phyloP scores from a whole-genome alignment of 2,888 invertebrate genomes.

The Conops quadrifasciatus region DNA sequence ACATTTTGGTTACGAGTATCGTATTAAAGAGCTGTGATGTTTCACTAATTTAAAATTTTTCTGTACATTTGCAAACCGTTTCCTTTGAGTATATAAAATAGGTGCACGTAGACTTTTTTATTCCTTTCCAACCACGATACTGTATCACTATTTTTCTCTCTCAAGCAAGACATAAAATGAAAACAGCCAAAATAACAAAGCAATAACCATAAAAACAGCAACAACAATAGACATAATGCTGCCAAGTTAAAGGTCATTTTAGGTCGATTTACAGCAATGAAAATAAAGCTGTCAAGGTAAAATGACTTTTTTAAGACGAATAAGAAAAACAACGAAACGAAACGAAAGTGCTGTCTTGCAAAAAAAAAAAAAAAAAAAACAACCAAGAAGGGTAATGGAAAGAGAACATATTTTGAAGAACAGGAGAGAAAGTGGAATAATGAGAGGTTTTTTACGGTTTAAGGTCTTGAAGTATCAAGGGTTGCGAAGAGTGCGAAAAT shows the following conservation, averaged over 20 bases:
- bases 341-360: no score
- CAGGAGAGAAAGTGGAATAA: no score
- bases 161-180: conserved; percentile 1
- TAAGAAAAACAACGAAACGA: background rate
- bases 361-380: no score
- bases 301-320: conserved; percentile 12
- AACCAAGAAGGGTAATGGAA: no score
- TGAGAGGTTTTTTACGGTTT: no score
- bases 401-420: no score
- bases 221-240: conserved; percentile 18
- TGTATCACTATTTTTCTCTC: background rate
- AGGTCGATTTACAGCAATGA: conserved; percentile 25
- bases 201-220: conserved; percentile 6
- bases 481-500: no score
- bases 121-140: background rate
- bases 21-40: background rate
- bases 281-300: conserved; percentile 32
- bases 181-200: conserved; percentile 4
- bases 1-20: background rate
- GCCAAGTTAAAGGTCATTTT: conserved; percentile 29
- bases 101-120: background rate
- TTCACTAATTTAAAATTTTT: conserved; percentile 12
- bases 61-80: background rate
- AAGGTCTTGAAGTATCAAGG: no score
- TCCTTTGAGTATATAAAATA: background rate